Conservation (phyloP, 1,140 invertebrate genomes). For the Nixonia krombeini region DNA sequence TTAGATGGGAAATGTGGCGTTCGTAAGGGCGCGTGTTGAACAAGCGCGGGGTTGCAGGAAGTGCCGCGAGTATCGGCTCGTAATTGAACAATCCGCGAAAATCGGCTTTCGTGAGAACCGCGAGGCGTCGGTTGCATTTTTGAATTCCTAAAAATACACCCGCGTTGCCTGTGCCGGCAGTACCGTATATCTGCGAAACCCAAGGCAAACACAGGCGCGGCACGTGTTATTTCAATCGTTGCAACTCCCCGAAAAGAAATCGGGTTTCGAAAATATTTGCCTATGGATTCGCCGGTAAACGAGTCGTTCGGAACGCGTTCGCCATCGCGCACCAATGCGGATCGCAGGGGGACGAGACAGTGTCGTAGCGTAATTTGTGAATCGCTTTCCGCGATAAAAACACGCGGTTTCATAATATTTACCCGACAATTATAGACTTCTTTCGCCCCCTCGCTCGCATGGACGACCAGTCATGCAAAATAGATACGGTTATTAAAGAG, state of each 20-base stretch:
- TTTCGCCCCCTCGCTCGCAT: neutral
- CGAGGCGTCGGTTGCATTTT: constrained; percentile 13
- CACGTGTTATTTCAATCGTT: constrained; percentile 57
- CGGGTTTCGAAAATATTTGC: constrained; percentile 56
- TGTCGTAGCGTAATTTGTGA: constrained; percentile 41
- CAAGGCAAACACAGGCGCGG: constrained; percentile 48
- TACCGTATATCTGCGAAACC: constrained; percentile 49
- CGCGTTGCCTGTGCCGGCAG: constrained; percentile 7
- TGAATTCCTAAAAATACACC: constrained; percentile 47
- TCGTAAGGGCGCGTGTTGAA: no score
- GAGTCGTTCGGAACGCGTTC: constrained; percentile 29
- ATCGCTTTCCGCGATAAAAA: constrained; percentile 35
- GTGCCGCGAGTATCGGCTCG: no score
- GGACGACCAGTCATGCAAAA: no score
- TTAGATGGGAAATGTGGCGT: no score
- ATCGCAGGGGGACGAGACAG: constrained; percentile 12
- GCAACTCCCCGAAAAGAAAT: constrained; percentile 50
- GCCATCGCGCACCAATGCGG: no score
- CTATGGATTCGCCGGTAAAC: constrained; percentile 28
- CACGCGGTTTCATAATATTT: constrained; percentile 47
- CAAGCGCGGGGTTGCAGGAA: no score
- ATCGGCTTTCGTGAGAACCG: constrained; percentile 1
- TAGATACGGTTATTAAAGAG: no score
- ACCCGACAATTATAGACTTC: constrained; percentile 19
- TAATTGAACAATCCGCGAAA: neutral